Evolutionary conservation across 2,113 vertebrate species (phyloP).

Genomic region (Ifrita kowaldi): DNA sequence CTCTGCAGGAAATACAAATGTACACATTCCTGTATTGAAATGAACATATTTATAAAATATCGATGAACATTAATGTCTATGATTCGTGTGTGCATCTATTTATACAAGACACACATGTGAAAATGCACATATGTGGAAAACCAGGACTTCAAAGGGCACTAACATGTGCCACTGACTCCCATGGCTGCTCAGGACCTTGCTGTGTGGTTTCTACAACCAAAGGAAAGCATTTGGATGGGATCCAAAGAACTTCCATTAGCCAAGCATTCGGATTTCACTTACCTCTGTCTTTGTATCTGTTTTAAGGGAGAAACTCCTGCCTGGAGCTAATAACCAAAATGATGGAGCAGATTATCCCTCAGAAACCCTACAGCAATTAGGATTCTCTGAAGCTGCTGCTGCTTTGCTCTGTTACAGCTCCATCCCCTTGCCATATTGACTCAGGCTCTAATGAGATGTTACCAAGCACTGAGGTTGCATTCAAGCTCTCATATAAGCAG

Average conservation of each 20-base stretch:
- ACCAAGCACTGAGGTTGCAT: conserved; percentile 8
- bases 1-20: background rate
- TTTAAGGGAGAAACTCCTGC: background rate
- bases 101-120: background rate
- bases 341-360: background rate
- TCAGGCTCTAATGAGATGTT: conserved; percentile 1
- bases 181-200: background rate
- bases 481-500: background rate
- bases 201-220: background rate
- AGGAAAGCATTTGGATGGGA: background rate
- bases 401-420: background rate
- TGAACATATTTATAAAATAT: rapidly evolving
- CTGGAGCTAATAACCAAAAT: background rate
- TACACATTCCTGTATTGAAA: background rate
- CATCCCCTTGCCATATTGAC: background rate
- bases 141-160: background rate
- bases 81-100: background rate
- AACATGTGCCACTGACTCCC: background rate
- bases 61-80: background rate
- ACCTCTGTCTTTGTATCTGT: background rate
- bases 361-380: background rate
- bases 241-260: background rate
- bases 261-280: background rate
- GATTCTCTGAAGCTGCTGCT: background rate
- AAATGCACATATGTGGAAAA: background rate